Evolutionary conservation across 2,113 vertebrate genomes (phyloP), one percentile per base, ranked within the genome.

Genomic region (Gadus macrocephalus): DNA sequence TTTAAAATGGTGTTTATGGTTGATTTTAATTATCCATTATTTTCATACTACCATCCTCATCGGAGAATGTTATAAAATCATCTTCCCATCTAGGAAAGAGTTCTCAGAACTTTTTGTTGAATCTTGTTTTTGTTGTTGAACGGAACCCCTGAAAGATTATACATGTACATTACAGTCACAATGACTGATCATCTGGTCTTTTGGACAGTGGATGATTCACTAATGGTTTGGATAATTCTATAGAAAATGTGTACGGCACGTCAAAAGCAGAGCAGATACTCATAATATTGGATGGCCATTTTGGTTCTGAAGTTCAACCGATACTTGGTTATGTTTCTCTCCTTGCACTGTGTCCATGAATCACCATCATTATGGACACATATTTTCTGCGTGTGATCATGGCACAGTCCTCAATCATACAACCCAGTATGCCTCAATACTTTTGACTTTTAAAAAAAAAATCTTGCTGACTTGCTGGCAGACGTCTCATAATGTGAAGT

Each of bases 401-500:
- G 53, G 22, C 16, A 58, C 66, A 58, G 15, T 58, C 3, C 3
- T 58, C 55, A 55, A 55, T 55, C 12, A 12, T 58, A 58, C 16
- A 58, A 58, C 55, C 55, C 55, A n/a, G 7, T n/a, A 58, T 58
- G 55, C 55, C 55, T 58, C 15, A 59, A 31, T 64, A 53, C 61
- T 68, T 73, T 66, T 53, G 35, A 35, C 55, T 58, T 80, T 77
- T 55, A 80, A 49, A 49, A 49, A 35, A 67, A 74, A 75, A 75
- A 69, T 71, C 68, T 81, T 64, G 73, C 62, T 81, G 69, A 70
- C 61, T 75, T 71, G 72, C 68, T 15, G 76, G 62, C 70, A 69
- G 38, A 82, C 68, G 76, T 86, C 87, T 87, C 80, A 82, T 69
- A 81, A 78, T 85, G 79, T 83, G 87, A 87, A 64, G 64, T 83